Percentiles rank a stretch among this genome's conserved stretches.
Conservation (phyloP, 2,888 invertebrate species). For the Phengaris alcon region DNA sequence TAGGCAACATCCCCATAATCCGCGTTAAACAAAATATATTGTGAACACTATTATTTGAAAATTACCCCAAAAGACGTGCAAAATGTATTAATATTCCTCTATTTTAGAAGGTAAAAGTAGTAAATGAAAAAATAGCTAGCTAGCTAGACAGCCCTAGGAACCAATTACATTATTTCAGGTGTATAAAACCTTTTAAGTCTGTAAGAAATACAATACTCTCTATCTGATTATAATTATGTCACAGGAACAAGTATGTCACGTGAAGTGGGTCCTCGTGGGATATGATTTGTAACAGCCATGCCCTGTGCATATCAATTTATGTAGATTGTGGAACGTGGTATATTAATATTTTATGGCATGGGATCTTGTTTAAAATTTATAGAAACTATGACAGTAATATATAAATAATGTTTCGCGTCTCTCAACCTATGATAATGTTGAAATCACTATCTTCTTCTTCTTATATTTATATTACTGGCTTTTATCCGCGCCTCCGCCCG, state of each 20-base stretch:
- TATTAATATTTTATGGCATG: not conserved
- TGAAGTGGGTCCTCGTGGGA: not conserved
- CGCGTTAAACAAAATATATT: too few relatives aligned
- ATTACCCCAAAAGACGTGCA: too few relatives aligned
- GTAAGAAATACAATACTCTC: not conserved
- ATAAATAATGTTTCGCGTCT: too few relatives aligned
- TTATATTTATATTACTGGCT: too few relatives aligned
- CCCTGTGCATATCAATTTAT: not conserved
- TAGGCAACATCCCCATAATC: too few relatives aligned
- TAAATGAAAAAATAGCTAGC: too few relatives aligned
- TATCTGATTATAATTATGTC: not conserved
- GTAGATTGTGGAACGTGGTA: not conserved
- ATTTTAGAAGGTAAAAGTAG: too few relatives aligned
- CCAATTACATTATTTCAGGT: not conserved
- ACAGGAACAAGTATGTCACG: not conserved
- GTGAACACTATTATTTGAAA: too few relatives aligned
- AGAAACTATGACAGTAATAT: not conserved
- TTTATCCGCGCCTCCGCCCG: too few relatives aligned
- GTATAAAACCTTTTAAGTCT: not conserved
- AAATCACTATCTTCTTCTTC: too few relatives aligned
- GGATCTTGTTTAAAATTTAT: not conserved
- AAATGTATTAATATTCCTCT: too few relatives aligned
- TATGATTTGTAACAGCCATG: not conserved
- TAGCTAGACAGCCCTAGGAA: not conserved
- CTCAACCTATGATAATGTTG: too few relatives aligned